Evolutionary conservation across 1,140 invertebrate species (phyloP).

Genomic region (Lepidurus arcticus): DNA sequence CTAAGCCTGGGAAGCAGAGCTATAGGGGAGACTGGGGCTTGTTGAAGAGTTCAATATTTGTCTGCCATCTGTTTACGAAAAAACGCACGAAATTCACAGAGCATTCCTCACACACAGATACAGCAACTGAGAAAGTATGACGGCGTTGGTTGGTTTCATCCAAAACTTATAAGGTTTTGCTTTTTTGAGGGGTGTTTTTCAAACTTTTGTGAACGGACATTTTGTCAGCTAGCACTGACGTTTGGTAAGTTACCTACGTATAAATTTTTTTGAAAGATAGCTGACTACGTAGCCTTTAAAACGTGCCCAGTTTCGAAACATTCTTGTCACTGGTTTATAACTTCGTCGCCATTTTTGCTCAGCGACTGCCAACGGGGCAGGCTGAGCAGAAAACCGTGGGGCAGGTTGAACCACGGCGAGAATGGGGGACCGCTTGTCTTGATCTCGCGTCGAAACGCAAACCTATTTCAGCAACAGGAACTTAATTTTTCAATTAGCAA

Average conservation of each 20-base stretch:
- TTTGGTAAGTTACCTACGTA: slow-evolving; percentile 6
- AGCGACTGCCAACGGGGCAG: not conserved
- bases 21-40: not conserved
- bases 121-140: not conserved
- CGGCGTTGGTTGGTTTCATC: not conserved
- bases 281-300: not conserved
- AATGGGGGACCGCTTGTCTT: not conserved
- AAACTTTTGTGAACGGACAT: not conserved
- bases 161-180: not conserved
- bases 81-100: not conserved
- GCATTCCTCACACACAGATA: not conserved
- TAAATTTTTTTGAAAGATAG: not conserved
- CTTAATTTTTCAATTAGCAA: not conserved
- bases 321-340: not conserved
- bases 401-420: not conserved
- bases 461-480: not conserved
- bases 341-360: not conserved
- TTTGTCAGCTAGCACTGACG: not conserved
- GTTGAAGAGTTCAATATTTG: not conserved
- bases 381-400: slow-evolving; percentile 3
- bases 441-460: not conserved
- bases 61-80: not conserved
- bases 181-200: slow-evolving; percentile 1
- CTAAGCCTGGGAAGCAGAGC: slow-evolving; percentile 20
- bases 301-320: not conserved